Percentiles rank a stretch among this genome's conserved stretches.
Conservation (phyloP, 2,113 vertebrate species). For the Camelus dromedarius region DNA sequence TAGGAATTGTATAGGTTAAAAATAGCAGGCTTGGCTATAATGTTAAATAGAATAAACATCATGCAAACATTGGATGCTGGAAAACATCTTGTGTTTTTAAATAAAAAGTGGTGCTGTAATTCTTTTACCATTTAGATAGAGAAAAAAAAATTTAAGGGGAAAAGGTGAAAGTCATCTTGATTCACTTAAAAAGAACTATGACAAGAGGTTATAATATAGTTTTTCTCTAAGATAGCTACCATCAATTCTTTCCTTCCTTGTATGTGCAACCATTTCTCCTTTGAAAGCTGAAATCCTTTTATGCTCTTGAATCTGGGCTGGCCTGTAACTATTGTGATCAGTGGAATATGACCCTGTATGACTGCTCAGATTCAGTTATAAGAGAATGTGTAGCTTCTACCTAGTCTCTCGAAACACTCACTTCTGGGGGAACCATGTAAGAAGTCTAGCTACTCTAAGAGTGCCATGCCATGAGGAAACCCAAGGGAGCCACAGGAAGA, state of each 20-base stretch:
- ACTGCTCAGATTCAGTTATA: neutral
- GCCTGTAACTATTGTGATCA: neutral
- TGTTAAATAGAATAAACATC: constrained; percentile 60
- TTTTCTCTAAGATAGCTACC: neutral
- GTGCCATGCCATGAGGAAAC: neutral
- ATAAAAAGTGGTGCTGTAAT: constrained; percentile 3
- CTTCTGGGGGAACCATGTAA: neutral
- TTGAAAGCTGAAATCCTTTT: neutral
- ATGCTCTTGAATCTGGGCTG: neutral
- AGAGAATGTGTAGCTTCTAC: neutral
- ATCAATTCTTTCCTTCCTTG: neutral
- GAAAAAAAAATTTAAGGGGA: constrained; percentile 11
- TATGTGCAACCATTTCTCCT: neutral
- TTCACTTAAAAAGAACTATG: constrained; percentile 25
- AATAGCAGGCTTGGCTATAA: neutral
- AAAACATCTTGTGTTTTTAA: constrained; percentile 16
- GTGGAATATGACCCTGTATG: neutral
- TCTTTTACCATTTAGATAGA: neutral
- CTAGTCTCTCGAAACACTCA: neutral
- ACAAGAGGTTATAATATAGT: neutral
- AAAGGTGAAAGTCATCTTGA: neutral
- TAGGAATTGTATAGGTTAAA: constrained; percentile 35
- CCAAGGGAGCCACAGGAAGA: neutral
- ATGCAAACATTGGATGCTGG: constrained; percentile 40
- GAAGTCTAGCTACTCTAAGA: neutral